Percentiles rank a stretch among this genome's conserved stretches.
Conservation (phyloP, 2,888 invertebrate genomes). For the Amblyjoppa proteus region DNA sequence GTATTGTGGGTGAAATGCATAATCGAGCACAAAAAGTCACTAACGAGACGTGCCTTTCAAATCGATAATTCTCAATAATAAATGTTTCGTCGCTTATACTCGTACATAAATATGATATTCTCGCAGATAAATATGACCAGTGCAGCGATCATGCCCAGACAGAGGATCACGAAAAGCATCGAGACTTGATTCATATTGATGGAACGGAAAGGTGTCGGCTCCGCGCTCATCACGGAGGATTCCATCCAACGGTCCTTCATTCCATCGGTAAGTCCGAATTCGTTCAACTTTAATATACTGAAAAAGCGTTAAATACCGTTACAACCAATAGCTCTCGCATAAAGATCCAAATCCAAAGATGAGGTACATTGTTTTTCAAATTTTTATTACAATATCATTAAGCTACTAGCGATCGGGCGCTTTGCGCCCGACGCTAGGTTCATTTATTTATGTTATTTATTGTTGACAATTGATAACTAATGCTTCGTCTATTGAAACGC, state of each 20-base stretch:
- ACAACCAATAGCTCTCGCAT: background rate
- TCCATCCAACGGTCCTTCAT: slow-evolving; percentile 57
- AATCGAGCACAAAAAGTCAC: background rate
- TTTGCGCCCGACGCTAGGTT: too few relatives aligned
- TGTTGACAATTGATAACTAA: too few relatives aligned
- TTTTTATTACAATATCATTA: too few relatives aligned
- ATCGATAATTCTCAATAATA: background rate
- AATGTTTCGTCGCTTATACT: slow-evolving; percentile 1
- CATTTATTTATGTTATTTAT: too few relatives aligned
- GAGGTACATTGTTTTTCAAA: too few relatives aligned
- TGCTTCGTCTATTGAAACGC: too few relatives aligned
- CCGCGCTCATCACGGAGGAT: background rate
- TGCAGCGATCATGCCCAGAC: slow-evolving; percentile 36
- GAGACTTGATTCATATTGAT: slow-evolving; percentile 31
- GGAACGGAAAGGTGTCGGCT: background rate
- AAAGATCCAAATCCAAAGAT: too few relatives aligned
- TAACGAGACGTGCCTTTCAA: background rate
- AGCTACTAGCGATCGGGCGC: too few relatives aligned
- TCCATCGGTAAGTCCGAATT: slow-evolving; percentile 47
- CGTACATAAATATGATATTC: slow-evolving; percentile 23
- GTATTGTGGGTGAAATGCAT: background rate
- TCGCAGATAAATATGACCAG: slow-evolving; percentile 40
- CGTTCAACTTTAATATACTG: slow-evolving; percentile 54
- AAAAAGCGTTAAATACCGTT: background rate
- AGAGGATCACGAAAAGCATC: slow-evolving; percentile 39